Conservation (phyloP, 2,888 invertebrate species). For the Hyposoter didymator region DNA sequence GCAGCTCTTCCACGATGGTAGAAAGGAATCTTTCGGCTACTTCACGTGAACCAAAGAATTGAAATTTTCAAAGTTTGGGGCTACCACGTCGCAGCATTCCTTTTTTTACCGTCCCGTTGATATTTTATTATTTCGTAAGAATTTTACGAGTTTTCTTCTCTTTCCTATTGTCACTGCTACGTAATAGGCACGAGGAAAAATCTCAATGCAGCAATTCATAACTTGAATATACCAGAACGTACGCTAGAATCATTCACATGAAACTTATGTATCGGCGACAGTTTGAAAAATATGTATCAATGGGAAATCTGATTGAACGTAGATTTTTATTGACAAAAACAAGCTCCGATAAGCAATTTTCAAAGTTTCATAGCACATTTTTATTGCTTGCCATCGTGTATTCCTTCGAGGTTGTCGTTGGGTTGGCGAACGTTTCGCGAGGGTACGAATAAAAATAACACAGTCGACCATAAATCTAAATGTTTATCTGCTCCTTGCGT, state of each 20-base stretch:
- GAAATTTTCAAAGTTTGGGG: not conserved
- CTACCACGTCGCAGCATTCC: not conserved
- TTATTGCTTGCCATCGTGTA: conserved; percentile 1
- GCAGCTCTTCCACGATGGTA: conserved; percentile 2
- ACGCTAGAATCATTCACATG: not conserved
- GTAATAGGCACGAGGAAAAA: not conserved
- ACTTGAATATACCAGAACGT: not conserved
- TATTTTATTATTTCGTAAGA: not conserved
- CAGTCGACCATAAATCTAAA: not conserved
- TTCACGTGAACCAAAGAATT: not conserved
- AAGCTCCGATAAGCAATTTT: conserved; percentile 10
- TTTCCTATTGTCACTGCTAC: not conserved
- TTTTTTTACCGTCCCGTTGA: not conserved
- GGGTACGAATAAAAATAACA: conserved; percentile 7
- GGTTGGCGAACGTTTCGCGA: not conserved
- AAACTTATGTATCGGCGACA: not conserved
- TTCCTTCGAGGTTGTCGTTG: not conserved
- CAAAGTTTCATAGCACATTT: conserved; percentile 12
- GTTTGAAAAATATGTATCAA: not conserved
- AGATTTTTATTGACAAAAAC: conserved; percentile 18
- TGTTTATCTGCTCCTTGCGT: conserved; percentile 1
- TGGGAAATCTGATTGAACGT: conserved; percentile 7
- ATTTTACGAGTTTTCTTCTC: conserved; percentile 6
- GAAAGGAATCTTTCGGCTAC: conserved; percentile 11
- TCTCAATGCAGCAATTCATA: not conserved